Percentiles rank a stretch among this genome's conserved stretches.
These are phyloP conservation scores for Schizopygopsis malacanthus DNA, from an alignment of 2,797 vertebrate genomes.

Conservation along the genomic window DNA sequence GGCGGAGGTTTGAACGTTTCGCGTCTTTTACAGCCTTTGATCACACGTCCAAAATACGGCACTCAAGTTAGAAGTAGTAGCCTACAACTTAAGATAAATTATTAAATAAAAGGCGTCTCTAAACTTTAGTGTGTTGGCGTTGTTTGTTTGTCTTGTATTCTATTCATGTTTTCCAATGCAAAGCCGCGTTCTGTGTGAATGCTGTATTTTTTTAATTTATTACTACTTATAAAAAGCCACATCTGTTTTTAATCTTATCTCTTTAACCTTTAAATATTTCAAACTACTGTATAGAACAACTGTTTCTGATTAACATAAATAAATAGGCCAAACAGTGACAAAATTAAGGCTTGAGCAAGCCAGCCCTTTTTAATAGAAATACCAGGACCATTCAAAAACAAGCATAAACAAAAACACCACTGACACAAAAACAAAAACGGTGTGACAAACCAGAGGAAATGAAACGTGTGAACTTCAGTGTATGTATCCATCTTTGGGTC, in stretches of 20 bases:
- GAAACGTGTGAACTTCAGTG: not conserved
- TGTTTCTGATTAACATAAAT: conserved; percentile 3
- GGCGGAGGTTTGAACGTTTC: not conserved
- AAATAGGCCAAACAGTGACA: conserved; percentile 19
- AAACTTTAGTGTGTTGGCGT: not conserved
- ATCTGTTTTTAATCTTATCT: not conserved
- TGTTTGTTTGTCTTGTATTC: not conserved
- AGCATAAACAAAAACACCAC: conserved; percentile 24
- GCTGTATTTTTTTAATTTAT: not conserved
- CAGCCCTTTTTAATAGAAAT: conserved; percentile 45
- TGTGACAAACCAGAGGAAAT: conserved; percentile 17
- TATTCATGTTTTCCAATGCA: not conserved
- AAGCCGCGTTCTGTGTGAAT: not conserved
- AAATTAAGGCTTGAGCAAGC: conserved; percentile 2
- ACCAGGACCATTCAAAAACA: conserved; percentile 15
- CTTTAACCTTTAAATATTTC: not conserved
- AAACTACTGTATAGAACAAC: not conserved
- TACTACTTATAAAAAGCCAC: not conserved
- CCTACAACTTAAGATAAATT: not conserved
- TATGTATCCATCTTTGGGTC: not conserved
- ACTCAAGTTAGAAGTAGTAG: no score
- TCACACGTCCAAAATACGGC: no score
- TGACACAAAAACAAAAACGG: not conserved
- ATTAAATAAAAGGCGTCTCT: no score
- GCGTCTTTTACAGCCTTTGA: not conserved